phyloP scores from a whole-genome alignment of 2,888 invertebrate species.

The Meloe dianella region DNA sequence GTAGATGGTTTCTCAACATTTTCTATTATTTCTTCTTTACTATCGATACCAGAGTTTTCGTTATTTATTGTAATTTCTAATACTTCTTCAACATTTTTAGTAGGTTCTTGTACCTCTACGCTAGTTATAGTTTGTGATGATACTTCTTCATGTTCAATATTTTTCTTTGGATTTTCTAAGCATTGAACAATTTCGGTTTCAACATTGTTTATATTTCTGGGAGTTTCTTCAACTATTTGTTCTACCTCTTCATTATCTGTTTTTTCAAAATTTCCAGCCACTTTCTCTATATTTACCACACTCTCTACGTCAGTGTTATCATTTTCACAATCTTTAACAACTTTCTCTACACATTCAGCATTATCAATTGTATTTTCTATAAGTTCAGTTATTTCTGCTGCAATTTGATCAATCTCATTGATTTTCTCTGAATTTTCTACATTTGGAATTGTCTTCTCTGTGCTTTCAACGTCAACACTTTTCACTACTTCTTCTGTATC shows the following conservation, averaged over 20 bases:
- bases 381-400: not conserved
- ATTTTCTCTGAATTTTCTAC: not conserved
- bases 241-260: not conserved
- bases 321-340: too few species aligned
- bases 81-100: not conserved
- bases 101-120: not conserved
- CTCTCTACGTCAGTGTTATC: too few species aligned
- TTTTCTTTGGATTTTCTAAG: not conserved
- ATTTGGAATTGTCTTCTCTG: not conserved
- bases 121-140: not conserved
- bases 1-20: not conserved
- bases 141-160: not conserved
- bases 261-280: not conserved
- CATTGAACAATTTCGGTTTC: conserved; percentile 10
- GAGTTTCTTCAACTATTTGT: conserved; percentile 11
- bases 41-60: not conserved
- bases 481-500: not conserved
- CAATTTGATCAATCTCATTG: not conserved
- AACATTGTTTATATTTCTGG: not conserved
- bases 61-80: not conserved
- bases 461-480: not conserved
- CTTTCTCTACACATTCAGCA: not conserved
- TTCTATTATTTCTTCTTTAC: not conserved
- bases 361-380: not conserved
- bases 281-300: too few species aligned